Evolutionary conservation across 2,797 vertebrate species (phyloP).

Genomic region (Coregonus suidteri): DNA sequence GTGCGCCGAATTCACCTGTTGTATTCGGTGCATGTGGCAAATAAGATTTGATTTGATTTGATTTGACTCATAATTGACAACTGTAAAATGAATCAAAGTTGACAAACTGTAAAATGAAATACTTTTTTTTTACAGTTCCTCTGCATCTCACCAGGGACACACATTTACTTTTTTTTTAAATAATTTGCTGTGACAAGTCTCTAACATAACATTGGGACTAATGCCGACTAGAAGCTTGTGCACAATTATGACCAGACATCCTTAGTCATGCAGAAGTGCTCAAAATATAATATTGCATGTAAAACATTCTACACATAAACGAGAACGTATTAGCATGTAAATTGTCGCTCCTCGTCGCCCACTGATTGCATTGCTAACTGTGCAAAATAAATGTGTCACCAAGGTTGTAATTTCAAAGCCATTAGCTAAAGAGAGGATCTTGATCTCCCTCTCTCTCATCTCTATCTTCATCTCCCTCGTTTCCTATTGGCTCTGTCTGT

Average conservation of each 20-base stretch:
- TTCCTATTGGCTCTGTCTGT: too few species aligned
- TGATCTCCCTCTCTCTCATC: background rate
- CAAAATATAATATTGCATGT: slow-evolving; percentile 29
- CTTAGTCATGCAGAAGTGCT: slow-evolving; percentile 19
- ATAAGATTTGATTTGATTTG: too few species aligned
- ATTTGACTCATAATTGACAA: background rate
- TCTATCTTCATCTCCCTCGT: too few species aligned
- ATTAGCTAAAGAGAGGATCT: slow-evolving; percentile 30
- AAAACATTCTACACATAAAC: slow-evolving; percentile 20
- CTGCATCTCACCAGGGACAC: background rate
- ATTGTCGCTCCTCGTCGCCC: slow-evolving; percentile 27
- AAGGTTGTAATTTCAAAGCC: slow-evolving; percentile 46
- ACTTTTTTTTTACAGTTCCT: background rate
- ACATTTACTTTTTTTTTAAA: background rate
- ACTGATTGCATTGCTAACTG: slow-evolving; percentile 52
- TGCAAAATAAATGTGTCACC: slow-evolving; percentile 27
- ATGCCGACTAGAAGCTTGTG: slow-evolving; percentile 31
- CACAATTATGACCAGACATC: slow-evolving; percentile 32
- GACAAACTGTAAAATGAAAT: too few species aligned
- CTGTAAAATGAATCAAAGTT: too few species aligned
- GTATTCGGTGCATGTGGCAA: too few species aligned
- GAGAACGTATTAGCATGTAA: slow-evolving; percentile 51
- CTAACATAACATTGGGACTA: slow-evolving; percentile 49
- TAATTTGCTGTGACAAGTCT: slow-evolving; percentile 4
- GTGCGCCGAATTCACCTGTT: too few species aligned